Evolutionary conservation across 2,797 vertebrate genomes (phyloP).

Genomic region (Cryptoprocta ferox): DNA sequence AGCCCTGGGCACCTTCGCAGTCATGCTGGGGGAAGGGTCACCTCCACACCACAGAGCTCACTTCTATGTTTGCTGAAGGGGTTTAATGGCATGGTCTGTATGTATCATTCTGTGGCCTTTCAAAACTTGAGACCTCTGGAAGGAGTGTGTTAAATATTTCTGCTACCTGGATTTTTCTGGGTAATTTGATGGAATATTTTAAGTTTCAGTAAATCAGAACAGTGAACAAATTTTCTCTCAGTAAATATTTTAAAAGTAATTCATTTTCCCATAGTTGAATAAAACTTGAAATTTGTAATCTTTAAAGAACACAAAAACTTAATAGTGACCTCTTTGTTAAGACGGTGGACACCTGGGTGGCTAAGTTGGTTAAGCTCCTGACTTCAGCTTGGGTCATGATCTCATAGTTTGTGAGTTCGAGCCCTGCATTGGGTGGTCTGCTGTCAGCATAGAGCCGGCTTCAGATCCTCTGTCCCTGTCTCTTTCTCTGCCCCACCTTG

Average conservation of each 20-base stretch:
- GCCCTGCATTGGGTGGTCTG: too few species aligned
- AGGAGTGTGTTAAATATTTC: constrained; percentile 63
- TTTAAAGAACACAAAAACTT: constrained; percentile 49
- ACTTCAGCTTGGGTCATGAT: too few species aligned
- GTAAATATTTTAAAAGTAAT: constrained; percentile 24
- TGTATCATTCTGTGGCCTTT: constrained; percentile 12
- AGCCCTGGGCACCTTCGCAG: constrained; percentile 27
- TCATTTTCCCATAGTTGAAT: constrained; percentile 26
- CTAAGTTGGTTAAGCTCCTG: too few species aligned
- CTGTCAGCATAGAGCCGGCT: too few species aligned
- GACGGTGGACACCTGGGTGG: background rate
- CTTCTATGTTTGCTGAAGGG: constrained; percentile 33
- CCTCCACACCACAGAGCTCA: constrained; percentile 35
- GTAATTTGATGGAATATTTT: constrained; percentile 74
- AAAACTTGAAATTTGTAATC: background rate
- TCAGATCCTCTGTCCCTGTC: too few species aligned
- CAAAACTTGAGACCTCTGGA: constrained; percentile 70
- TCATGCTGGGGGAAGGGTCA: background rate
- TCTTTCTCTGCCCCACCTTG: too few species aligned
- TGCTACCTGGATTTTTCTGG: constrained; percentile 75
- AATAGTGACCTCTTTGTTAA: background rate
- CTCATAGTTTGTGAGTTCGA: too few species aligned
- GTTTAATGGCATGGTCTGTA: background rate
- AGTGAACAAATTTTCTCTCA: constrained; percentile 84
- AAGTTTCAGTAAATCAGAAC: constrained; percentile 75